These are phyloP conservation scores for Apus apus DNA, from an alignment of 2,113 vertebrate genomes.

Conservation along the genomic window DNA sequence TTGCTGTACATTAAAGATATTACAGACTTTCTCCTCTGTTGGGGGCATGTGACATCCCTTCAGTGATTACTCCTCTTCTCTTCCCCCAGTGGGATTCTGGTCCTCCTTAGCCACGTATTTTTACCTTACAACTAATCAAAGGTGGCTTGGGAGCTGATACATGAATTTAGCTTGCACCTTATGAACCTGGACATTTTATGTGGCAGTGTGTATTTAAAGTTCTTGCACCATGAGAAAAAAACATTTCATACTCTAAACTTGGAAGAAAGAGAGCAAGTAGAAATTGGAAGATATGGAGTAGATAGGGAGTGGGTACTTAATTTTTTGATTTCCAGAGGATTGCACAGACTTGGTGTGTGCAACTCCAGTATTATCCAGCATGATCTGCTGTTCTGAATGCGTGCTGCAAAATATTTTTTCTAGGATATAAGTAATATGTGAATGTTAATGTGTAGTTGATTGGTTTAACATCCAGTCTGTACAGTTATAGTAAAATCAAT, in stretches of 20 bases:
- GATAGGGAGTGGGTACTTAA: neutral
- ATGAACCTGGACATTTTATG: neutral
- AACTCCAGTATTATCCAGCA: neutral
- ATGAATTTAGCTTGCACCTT: neutral
- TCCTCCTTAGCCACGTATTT: neutral
- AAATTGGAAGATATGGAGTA: neutral
- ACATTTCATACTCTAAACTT: neutral
- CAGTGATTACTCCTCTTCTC: neutral
- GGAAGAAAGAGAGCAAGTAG: neutral
- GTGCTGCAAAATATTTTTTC: neutral
- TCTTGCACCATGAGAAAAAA: neutral
- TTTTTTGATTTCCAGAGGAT: neutral
- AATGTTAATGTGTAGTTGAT: neutral
- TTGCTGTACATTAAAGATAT: conserved; percentile 67
- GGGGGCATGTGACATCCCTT: conserved; percentile 28
- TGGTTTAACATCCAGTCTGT: neutral
- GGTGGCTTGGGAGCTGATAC: neutral
- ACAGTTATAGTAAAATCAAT: neutral
- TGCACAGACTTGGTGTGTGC: neutral
- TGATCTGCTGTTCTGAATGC: neutral
- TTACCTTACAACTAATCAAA: neutral
- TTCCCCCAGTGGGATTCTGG: neutral
- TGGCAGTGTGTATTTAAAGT: neutral
- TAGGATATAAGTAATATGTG: neutral
- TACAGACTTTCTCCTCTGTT: conserved; percentile 37